Conservation (phyloP, 1,140 invertebrate species). For the Eulimnadia texana region DNA sequence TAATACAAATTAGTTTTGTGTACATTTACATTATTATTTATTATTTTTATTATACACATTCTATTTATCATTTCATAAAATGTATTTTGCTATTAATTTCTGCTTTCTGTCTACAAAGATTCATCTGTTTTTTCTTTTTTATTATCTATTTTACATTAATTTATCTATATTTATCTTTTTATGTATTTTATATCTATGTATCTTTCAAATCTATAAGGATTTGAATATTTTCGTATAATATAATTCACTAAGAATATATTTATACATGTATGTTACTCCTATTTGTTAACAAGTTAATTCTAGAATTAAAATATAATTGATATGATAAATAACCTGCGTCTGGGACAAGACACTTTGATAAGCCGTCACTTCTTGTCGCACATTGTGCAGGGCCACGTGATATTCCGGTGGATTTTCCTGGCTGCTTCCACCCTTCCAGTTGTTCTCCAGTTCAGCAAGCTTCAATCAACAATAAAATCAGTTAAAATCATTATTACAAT, state of each 20-base stretch:
- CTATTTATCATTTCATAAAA: background rate
- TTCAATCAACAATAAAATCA: too few species aligned
- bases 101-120: too few species aligned
- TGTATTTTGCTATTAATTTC: too few species aligned
- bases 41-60: background rate
- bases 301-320: too few species aligned
- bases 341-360: constrained; percentile 63
- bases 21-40: constrained; percentile 1
- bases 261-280: too few species aligned
- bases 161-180: constrained; percentile 9
- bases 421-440: constrained; percentile 30
- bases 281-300: too few species aligned
- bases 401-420: constrained; percentile 43
- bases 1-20: constrained; percentile 2
- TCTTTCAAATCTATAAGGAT: background rate
- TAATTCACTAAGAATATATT: too few species aligned
- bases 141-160: background rate
- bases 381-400: constrained; percentile 44
- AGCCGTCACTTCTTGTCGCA: constrained; percentile 51
- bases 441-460: constrained; percentile 66
- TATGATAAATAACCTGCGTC: constrained; percentile 32
- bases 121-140: background rate
- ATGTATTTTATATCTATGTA: constrained; percentile 12
- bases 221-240: background rate
- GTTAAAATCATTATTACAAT: too few species aligned